phyloP scores from a whole-genome alignment of 2,888 invertebrate species.

The Microctonus brassicae region DNA sequence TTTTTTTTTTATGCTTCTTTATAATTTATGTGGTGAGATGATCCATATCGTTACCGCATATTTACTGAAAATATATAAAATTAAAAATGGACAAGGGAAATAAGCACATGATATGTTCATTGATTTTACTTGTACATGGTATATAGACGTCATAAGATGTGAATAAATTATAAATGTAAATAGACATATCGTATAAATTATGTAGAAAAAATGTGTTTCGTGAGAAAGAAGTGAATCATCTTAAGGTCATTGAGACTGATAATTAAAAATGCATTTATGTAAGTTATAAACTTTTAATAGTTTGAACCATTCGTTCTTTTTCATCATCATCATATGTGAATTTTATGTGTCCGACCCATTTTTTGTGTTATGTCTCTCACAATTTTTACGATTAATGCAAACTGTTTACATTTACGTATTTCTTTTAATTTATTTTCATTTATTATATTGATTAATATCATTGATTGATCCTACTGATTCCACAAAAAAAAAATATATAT shows the following conservation, averaged over 20 bases:
- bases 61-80: not conserved
- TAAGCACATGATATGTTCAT: not conserved
- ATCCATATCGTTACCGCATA: not conserved
- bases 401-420: too few relatives aligned
- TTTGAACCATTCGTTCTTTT: constrained; percentile 30
- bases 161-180: too few relatives aligned
- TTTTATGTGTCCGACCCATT: too few relatives aligned
- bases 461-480: too few relatives aligned
- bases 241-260: constrained; percentile 51
- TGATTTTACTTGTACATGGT: not conserved
- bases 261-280: constrained; percentile 62
- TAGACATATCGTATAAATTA: too few relatives aligned
- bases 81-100: not conserved
- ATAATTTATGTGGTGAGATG: constrained; percentile 1
- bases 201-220: not conserved
- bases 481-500: too few relatives aligned
- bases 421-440: too few relatives aligned
- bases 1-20: not conserved
- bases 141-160: too few relatives aligned
- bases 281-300: constrained; percentile 58
- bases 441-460: too few relatives aligned
- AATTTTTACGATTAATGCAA: too few relatives aligned
- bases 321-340: constrained; percentile 20
- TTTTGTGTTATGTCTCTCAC: too few relatives aligned
- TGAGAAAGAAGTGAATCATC: constrained; percentile 27